Conservation (phyloP, 92 coral and sea anemone species). For the Epizoanthus ramosus region DNA sequence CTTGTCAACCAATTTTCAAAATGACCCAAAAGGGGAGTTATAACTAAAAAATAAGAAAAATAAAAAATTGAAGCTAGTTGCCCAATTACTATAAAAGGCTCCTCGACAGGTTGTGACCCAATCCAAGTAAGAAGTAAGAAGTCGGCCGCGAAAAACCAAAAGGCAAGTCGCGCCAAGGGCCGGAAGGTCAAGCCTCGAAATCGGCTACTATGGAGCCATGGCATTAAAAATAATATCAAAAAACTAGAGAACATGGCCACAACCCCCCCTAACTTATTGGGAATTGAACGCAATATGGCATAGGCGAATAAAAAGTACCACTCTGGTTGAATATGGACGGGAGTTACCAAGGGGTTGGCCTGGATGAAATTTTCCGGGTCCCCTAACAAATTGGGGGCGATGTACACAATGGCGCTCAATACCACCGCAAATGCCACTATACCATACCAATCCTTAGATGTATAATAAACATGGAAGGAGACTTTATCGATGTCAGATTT, state of each 20-base stretch:
- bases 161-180: constrained; percentile 77
- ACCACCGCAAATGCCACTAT: constrained; percentile 52
- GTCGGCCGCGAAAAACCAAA: constrained; percentile 81
- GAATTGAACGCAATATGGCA: constrained; percentile 80
- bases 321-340: constrained; percentile 87
- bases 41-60: constrained; percentile 72
- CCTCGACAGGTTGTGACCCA: constrained; percentile 80
- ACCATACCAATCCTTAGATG: constrained; percentile 77
- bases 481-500: constrained; percentile 60
- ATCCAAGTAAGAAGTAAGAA: constrained; percentile 81
- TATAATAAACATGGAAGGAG: constrained; percentile 71
- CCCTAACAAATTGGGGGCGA: constrained; percentile 73
- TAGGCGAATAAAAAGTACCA: constrained; percentile 88
- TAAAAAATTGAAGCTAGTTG: constrained; percentile 79
- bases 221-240: constrained; percentile 70
- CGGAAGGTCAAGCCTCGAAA: constrained; percentile 81
- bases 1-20: constrained; percentile 66
- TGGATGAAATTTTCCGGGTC: constrained; percentile 85
- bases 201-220: constrained; percentile 67
- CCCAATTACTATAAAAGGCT: constrained; percentile 81
- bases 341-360: constrained; percentile 80
- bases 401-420: constrained; percentile 53
- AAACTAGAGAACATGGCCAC: constrained; percentile 68
- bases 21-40: constrained; percentile 75
- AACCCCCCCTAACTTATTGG: constrained; percentile 88